Evolutionary conservation across 2,888 invertebrate genomes (phyloP), one percentile per base, ranked within the genome.

Genomic region (Pilophorus perplexus): DNA sequence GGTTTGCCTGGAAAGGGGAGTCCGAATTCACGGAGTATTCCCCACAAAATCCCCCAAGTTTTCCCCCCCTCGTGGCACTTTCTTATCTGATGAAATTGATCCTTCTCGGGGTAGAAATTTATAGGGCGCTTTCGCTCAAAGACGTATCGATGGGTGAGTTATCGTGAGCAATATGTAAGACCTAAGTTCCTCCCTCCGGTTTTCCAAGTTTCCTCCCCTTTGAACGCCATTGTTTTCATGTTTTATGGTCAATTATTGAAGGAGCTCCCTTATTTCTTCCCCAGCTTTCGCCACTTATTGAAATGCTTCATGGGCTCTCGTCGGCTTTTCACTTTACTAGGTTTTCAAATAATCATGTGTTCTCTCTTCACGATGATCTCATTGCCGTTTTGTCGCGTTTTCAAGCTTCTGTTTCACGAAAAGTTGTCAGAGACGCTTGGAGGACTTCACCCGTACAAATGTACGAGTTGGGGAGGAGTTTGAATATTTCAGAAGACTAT

Each of bases 181-280:
- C n/a, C n/a, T n/a, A n/a, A n/a, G n/a, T n/a, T n/a, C n/a, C n/a
- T n/a, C n/a, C n/a, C n/a, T n/a, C n/a, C n/a, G n/a, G n/a, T n/a
- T n/a, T n/a, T n/a, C n/a, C n/a, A n/a, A n/a, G 52, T 28, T 52
- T 28, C 10, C 48, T n/a, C 27, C 52, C 27, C 25, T 6, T 28
- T 23, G 28, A 25, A 18, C 52, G 23, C 52, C 27, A 52, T 52
- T 52, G 52, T 52, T 52, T 52, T 52, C 52, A 2, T 52, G 52
- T 52, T 52, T 52, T 52, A 52, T 52, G 52, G 52, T 52, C 52
- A 52, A 52, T 52, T 52, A 52, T 52, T 52, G 28, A 52, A 52
- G 5, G 18, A 12, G 46, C 46, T 23, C 12, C 46, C 25, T 44
- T 5, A n/a, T 16, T 20, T 1, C 44, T 42, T 23, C 46, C 46